These are phyloP conservation scores for Liparis tanakae DNA, from an alignment of 2,797 vertebrate genomes.

Conservation along the genomic window DNA sequence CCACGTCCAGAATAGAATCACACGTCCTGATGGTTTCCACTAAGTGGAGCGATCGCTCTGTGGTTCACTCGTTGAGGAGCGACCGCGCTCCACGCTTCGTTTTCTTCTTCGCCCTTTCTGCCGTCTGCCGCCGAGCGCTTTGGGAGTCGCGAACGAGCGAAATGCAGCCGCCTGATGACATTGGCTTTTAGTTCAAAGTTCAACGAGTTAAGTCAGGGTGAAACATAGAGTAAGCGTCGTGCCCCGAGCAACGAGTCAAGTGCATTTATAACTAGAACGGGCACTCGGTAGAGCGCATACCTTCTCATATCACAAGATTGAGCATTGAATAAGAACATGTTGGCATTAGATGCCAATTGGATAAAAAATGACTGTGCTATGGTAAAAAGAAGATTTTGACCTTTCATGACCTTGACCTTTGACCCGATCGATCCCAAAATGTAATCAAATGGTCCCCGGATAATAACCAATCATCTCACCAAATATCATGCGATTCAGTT, in stretches of 20 bases:
- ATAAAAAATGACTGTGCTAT: too few relatives aligned
- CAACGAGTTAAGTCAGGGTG: background rate
- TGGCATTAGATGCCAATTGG: too few relatives aligned
- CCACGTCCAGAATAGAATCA: slow-evolving; percentile 48
- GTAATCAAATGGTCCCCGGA: too few relatives aligned
- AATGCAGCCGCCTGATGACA: background rate
- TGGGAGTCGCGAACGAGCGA: slow-evolving; percentile 6
- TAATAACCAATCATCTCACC: too few relatives aligned
- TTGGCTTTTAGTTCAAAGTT: slow-evolving; percentile 20
- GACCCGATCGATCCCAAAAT: too few relatives aligned
- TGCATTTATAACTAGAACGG: too few relatives aligned
- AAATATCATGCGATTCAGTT: too few relatives aligned
- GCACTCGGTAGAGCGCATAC: too few relatives aligned
- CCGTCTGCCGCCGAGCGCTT: slow-evolving; percentile 21
- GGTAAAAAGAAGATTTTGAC: too few relatives aligned
- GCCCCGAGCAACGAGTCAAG: slow-evolving; percentile 1
- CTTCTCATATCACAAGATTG: too few relatives aligned
- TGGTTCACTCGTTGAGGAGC: slow-evolving; percentile 42
- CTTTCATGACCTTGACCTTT: too few relatives aligned
- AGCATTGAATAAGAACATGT: too few relatives aligned
- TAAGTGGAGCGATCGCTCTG: slow-evolving; percentile 38
- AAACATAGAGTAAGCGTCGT: background rate
- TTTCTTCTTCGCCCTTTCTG: slow-evolving; percentile 6
- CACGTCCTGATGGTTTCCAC: slow-evolving; percentile 52
- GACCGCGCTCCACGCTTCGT: slow-evolving; percentile 28